phyloP scores from a whole-genome alignment of 30 jellyfish, hydroid and myxozoan genomes.

The Morbakka virulenta region DNA sequence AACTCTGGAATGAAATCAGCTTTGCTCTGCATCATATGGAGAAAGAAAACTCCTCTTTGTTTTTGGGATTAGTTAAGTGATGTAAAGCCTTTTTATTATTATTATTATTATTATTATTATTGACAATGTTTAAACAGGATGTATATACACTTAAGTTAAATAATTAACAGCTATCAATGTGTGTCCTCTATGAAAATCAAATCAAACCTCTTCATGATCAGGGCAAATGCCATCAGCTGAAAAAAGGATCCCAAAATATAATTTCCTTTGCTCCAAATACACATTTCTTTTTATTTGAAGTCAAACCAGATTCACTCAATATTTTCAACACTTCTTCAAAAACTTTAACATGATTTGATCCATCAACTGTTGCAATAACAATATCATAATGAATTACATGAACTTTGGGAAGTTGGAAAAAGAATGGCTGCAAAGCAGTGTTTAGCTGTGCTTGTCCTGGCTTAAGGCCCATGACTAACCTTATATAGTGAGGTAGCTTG shows the following conservation, averaged over 20 bases:
- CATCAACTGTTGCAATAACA: constrained; percentile 1
- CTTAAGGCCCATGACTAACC: constrained; percentile 25
- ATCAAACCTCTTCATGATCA: no score
- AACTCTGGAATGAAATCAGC: no score
- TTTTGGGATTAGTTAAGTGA: no score
- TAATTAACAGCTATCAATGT: no score
- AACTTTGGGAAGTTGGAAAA: constrained; percentile 11
- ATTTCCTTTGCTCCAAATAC: constrained; percentile 9
- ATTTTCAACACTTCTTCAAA: not conserved
- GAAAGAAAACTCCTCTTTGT: no score
- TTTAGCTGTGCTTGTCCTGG: constrained; percentile 24
- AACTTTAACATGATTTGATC: not conserved
- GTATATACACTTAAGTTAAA: no score
- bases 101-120: no score
- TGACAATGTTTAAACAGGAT: no score
- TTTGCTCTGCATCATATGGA: no score
- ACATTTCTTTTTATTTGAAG: constrained; percentile 10
- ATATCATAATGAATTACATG: constrained; percentile 44
- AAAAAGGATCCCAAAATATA: constrained; percentile 54
- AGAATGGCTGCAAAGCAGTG: constrained; percentile 23
- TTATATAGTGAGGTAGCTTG: constrained; percentile 5
- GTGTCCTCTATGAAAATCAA: no score
- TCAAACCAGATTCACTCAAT: not conserved
- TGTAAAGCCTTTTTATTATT: no score
- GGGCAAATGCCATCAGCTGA: no score